These are phyloP conservation scores for Drosophila austrosaltans DNA, from an alignment of 2,888 invertebrate species.

Conservation along the genomic window DNA sequence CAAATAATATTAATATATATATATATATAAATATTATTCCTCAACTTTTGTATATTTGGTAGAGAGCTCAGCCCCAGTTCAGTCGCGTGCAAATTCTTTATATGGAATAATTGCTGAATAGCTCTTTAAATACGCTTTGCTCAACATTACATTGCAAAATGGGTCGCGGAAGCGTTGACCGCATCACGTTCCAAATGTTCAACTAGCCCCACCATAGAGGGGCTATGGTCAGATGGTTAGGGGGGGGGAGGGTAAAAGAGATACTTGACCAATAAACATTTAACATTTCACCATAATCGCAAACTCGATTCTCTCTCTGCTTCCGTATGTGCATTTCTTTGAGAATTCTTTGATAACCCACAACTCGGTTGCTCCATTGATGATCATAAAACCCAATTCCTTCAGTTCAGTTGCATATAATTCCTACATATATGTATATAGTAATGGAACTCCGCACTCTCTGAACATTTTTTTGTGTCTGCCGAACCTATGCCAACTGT, in stretches of 20 bases:
- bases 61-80: conserved; percentile 25
- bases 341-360: conserved; percentile 40
- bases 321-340: conserved; percentile 67
- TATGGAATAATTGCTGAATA: conserved; percentile 66
- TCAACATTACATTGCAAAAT: conserved; percentile 54
- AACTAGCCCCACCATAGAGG: not conserved
- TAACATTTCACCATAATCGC: conserved; percentile 16
- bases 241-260: conserved; percentile 5
- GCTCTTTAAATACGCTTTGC: conserved; percentile 75
- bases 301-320: conserved; percentile 27
- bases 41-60: conserved; percentile 5
- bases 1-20: conserved; percentile 15
- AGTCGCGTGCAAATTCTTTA: conserved; percentile 76
- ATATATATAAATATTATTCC: conserved; percentile 4
- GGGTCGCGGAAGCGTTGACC: conserved; percentile 74
- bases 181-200: conserved; percentile 69
- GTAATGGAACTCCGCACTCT: conserved; percentile 36
- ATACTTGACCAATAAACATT: not conserved
- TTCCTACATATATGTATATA: too few relatives aligned
- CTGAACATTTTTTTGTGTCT: conserved; percentile 63
- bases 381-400: not conserved
- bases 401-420: not conserved
- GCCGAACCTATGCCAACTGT: conserved; percentile 33
- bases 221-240: not conserved
- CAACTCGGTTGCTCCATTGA: conserved; percentile 11